Conservation (phyloP, 2,888 invertebrate genomes). For the Stenolophus ochropezus region DNA sequence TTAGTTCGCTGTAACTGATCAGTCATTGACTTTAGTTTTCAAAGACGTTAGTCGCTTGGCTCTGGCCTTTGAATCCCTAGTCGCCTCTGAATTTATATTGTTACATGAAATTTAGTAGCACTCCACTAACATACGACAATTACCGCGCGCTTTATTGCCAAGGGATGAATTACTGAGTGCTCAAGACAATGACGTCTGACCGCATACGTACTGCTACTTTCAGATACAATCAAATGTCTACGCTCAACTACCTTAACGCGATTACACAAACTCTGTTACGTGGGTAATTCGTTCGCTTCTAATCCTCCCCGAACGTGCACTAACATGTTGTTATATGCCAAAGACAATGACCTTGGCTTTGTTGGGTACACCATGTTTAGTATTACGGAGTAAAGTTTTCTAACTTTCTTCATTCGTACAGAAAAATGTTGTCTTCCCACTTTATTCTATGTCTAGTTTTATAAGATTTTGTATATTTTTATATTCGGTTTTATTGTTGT, state of each 20-base stretch:
- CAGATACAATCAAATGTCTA: background rate
- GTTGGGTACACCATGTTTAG: no score
- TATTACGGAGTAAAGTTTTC: no score
- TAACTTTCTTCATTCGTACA: no score
- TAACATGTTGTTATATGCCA: no score
- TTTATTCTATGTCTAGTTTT: no score
- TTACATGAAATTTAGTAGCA: constrained; percentile 45
- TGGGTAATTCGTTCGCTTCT: background rate
- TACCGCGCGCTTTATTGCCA: constrained; percentile 21
- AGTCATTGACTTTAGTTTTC: constrained; percentile 54
- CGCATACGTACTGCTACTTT: background rate
- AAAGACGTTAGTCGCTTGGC: constrained; percentile 40
- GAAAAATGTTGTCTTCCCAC: no score
- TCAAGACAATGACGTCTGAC: constrained; percentile 13
- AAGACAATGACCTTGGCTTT: no score
- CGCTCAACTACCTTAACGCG: background rate
- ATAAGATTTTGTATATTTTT: no score
- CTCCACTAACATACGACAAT: constrained; percentile 20
- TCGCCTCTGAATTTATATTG: constrained; percentile 38
- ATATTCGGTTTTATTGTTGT: no score
- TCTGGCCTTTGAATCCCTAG: constrained; percentile 22
- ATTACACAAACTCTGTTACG: background rate
- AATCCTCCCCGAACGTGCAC: no score
- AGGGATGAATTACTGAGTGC: background rate
- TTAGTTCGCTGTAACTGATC: constrained; percentile 58